Conservation (phyloP, 1,140 invertebrate species). For the Drosophila kohkoa region DNA sequence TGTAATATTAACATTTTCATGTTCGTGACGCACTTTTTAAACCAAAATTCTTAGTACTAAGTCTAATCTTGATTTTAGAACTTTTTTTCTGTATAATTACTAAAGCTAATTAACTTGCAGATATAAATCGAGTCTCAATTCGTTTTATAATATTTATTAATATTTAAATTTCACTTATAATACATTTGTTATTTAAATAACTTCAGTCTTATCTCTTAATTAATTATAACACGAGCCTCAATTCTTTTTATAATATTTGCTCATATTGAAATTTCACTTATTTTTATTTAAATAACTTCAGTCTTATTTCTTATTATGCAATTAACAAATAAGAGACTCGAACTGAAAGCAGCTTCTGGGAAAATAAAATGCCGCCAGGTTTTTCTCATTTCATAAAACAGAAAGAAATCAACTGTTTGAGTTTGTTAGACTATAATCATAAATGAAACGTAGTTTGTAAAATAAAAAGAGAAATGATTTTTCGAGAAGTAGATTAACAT, state of each 20-base stretch:
- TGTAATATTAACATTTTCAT: no score
- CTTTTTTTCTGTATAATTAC: no score
- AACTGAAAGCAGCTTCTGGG: background rate
- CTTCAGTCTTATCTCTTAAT: background rate
- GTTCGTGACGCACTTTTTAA: no score
- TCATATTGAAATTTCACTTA: no score
- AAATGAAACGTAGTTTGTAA: background rate
- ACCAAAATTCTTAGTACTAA: no score
- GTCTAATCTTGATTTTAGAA: no score
- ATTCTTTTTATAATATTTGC: no score
- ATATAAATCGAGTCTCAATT: no score
- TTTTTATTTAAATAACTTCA: background rate
- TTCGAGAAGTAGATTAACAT: slow-evolving; percentile 9
- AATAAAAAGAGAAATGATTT: slow-evolving; percentile 1
- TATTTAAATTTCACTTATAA: no score
- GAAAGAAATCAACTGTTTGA: background rate
- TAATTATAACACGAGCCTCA: no score
- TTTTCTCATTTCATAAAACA: background rate
- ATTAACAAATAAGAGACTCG: background rate
- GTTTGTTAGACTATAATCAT: background rate
- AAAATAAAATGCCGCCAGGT: background rate
- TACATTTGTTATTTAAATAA: background rate
- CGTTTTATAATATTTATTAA: no score
- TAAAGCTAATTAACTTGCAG: no score
- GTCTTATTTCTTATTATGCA: background rate